phyloP scores from a whole-genome alignment of 2,888 invertebrate genomes.

The Lithodes maja region DNA sequence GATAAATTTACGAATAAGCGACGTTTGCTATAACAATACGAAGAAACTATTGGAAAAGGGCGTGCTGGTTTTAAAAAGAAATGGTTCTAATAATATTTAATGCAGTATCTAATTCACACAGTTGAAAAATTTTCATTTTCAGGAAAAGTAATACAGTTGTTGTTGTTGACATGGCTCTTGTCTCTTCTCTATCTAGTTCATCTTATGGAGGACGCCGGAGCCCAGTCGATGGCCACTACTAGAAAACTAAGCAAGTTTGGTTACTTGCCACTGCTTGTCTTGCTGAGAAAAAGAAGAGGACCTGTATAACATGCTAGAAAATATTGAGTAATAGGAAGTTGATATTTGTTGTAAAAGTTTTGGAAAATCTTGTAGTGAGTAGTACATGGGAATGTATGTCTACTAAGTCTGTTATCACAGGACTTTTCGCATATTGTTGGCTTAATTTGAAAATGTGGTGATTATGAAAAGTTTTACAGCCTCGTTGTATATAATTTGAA shows the following conservation, averaged over 20 bases:
- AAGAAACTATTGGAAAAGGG: slow-evolving; percentile 46
- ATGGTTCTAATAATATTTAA: slow-evolving; percentile 30
- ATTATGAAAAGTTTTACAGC: slow-evolving; percentile 66
- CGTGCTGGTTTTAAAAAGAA: slow-evolving; percentile 30
- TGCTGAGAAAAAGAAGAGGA: slow-evolving; percentile 61
- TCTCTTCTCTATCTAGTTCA: slow-evolving; percentile 67
- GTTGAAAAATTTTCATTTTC: slow-evolving; percentile 59
- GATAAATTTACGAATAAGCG: slow-evolving; percentile 46
- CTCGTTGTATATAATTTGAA: slow-evolving; percentile 56
- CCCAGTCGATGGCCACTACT: slow-evolving; percentile 66
- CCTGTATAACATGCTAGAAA: slow-evolving; percentile 56
- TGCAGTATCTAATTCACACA: slow-evolving; percentile 40
- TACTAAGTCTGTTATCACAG: slow-evolving; percentile 55
- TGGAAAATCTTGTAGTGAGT: slow-evolving; percentile 64
- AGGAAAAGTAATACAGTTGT: slow-evolving; percentile 43
- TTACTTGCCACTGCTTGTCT: slow-evolving; percentile 37
- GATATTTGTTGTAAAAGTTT: slow-evolving; percentile 60
- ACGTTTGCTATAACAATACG: slow-evolving; percentile 25
- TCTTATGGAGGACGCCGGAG: slow-evolving; percentile 68
- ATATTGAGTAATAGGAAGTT: slow-evolving; percentile 45
- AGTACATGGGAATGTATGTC: slow-evolving; percentile 64
- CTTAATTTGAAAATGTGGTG: slow-evolving; percentile 62
- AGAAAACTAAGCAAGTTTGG: slow-evolving; percentile 47
- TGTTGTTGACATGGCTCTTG: slow-evolving; percentile 50
- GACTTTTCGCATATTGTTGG: slow-evolving; percentile 52